A percentile compares a stretch with the other conserved stretches of the same genome.
Evolutionary conservation across 2,113 vertebrate genomes (phyloP).

Genomic region (Neolamprologus modestus): DNA sequence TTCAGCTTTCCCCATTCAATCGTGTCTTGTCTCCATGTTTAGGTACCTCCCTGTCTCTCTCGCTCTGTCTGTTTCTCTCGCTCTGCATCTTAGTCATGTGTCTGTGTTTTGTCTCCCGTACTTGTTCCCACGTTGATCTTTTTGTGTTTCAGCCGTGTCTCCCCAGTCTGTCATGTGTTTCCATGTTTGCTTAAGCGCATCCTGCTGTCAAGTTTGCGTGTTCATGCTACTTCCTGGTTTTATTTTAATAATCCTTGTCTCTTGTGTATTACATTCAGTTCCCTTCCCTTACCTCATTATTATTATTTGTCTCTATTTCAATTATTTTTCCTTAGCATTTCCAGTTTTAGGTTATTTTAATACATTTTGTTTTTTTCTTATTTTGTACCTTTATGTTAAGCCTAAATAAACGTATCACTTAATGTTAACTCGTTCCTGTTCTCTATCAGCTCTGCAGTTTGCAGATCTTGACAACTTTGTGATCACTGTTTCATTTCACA

Average conservation of each 20-base stretch:
- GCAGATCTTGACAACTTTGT: neutral
- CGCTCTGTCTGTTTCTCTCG: neutral
- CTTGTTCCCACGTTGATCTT: neutral
- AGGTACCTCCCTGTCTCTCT: neutral
- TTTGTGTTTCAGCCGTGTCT: neutral
- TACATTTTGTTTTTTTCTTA: neutral
- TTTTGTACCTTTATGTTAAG: neutral
- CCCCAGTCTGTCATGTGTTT: neutral
- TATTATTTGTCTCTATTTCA: neutral
- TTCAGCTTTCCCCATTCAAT: neutral
- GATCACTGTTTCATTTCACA: neutral
- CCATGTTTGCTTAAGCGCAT: neutral
- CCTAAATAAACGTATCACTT: neutral
- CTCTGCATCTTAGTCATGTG: neutral
- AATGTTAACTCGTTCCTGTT: neutral
- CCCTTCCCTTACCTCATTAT: neutral
- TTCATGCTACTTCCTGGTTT: neutral
- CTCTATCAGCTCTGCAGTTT: neutral
- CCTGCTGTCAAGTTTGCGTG: neutral
- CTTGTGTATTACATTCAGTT: neutral
- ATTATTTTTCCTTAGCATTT: neutral
- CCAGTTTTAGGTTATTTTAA: neutral
- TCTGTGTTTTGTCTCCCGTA: neutral
- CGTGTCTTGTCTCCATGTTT: neutral
- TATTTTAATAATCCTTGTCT: neutral